These are phyloP conservation scores for Temnothorax nylanderi DNA, from an alignment of 1,140 invertebrate genomes.

Conservation along the genomic window DNA sequence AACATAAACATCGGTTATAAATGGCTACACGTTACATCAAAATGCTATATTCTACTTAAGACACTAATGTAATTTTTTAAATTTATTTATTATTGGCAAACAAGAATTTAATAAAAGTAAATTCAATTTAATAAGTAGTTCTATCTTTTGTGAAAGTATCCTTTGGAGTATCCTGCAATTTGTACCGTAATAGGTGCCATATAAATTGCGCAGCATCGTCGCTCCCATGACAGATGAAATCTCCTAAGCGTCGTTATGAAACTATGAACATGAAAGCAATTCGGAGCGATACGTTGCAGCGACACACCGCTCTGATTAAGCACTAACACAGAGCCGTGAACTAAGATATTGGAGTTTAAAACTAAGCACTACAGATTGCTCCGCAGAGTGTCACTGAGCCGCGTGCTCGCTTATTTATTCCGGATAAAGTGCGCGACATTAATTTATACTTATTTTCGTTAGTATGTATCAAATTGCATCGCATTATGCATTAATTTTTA, in stretches of 20 bases:
- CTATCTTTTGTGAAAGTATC: background rate
- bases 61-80: background rate
- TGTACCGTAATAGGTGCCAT: background rate
- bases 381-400: background rate
- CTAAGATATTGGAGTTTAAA: constrained; percentile 42
- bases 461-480: background rate
- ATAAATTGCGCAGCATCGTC: constrained; percentile 37
- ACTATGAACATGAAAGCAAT: constrained; percentile 41
- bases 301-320: constrained; percentile 33
- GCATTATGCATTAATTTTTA: background rate
- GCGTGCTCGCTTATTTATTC: background rate
- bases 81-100: background rate
- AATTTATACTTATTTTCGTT: constrained; percentile 29
- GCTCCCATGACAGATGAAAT: constrained; percentile 36
- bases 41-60: background rate
- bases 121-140: background rate
- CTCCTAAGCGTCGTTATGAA: constrained; percentile 55
- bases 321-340: background rate
- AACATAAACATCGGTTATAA: background rate
- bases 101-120: background rate
- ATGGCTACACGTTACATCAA: background rate
- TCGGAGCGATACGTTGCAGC: constrained; percentile 15
- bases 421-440: background rate
- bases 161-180: background rate
- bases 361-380: constrained; percentile 37